Conservation (phyloP, 1,140 invertebrate genomes). For the Solenopsis fugax region DNA sequence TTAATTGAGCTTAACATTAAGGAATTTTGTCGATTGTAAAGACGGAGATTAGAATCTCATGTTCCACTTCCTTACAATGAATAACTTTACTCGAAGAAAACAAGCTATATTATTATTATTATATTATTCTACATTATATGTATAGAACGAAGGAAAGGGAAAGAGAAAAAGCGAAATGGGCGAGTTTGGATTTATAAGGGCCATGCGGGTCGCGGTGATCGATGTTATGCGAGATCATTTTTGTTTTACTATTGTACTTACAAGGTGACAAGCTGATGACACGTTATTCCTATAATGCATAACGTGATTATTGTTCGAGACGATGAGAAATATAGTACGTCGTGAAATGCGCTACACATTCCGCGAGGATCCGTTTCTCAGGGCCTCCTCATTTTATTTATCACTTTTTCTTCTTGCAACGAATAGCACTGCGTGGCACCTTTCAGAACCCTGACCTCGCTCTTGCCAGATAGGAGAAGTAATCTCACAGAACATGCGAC, state of each 20-base stretch:
- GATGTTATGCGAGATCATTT: conserved; percentile 72
- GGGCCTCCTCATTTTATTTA: conserved; percentile 58
- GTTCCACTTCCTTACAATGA: conserved; percentile 54
- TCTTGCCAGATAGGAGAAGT: neutral
- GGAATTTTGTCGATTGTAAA: conserved; percentile 57
- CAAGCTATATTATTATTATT: conserved; percentile 58
- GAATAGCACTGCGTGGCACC: conserved; percentile 28
- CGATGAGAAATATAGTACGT: conserved; percentile 39
- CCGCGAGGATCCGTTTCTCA: conserved; percentile 61
- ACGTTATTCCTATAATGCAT: conserved; percentile 46
- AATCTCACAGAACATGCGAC: neutral
- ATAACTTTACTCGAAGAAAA: conserved; percentile 53
- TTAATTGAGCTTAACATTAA: conserved; percentile 68
- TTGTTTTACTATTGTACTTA: conserved; percentile 66
- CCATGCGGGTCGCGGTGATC: conserved; percentile 79
- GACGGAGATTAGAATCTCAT: conserved; percentile 61
- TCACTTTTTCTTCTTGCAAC: conserved; percentile 47
- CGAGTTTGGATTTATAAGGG: conserved; percentile 69
- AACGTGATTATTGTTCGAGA: conserved; percentile 42
- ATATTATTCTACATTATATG: conserved; percentile 60
- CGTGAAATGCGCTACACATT: conserved; percentile 63
- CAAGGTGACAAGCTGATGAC: conserved; percentile 29
- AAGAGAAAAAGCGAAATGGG: conserved; percentile 23
- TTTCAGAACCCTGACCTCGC: conserved; percentile 29
- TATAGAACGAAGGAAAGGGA: conserved; percentile 20